Evolutionary conservation across 2,113 vertebrate species (phyloP).

Genomic region (Amphiprion ocellaris): DNA sequence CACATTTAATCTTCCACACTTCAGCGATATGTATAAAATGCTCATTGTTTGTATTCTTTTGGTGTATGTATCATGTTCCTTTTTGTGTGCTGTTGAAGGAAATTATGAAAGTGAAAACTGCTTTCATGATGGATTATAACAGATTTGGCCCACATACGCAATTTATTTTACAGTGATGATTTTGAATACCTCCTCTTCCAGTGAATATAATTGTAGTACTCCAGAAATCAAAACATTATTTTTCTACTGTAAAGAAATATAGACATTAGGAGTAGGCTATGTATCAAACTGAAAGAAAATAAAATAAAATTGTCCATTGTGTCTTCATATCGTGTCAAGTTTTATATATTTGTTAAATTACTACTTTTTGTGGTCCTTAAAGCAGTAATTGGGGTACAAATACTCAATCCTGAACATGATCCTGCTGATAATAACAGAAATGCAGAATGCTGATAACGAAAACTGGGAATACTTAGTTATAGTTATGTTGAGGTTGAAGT

Average conservation of each 20-base stretch:
- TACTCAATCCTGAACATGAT: background rate
- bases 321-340: conserved; percentile 43
- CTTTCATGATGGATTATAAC: conserved; percentile 51
- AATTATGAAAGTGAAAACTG: conserved; percentile 50
- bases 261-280: conserved; percentile 44
- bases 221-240: conserved; percentile 75
- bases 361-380: background rate
- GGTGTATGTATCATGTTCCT: conserved; percentile 52
- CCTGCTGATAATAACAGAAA: background rate
- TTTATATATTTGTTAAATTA: conserved; percentile 11
- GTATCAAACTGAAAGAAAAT: conserved; percentile 43
- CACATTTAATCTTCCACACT: conserved; percentile 56
- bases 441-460: background rate
- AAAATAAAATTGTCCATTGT: conserved; percentile 45
- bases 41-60: conserved; percentile 62
- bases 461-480: background rate
- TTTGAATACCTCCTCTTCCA: conserved; percentile 59
- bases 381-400: background rate
- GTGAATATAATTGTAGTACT: conserved; percentile 58
- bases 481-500: background rate
- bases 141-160: conserved; percentile 29
- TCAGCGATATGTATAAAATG: conserved; percentile 61
- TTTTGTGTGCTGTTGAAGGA: conserved; percentile 60
- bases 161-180: conserved; percentile 62
- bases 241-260: conserved; percentile 77